These are phyloP conservation scores for Polymixis flavicincta DNA, from an alignment of 2,888 invertebrate genomes.

Conservation along the genomic window DNA sequence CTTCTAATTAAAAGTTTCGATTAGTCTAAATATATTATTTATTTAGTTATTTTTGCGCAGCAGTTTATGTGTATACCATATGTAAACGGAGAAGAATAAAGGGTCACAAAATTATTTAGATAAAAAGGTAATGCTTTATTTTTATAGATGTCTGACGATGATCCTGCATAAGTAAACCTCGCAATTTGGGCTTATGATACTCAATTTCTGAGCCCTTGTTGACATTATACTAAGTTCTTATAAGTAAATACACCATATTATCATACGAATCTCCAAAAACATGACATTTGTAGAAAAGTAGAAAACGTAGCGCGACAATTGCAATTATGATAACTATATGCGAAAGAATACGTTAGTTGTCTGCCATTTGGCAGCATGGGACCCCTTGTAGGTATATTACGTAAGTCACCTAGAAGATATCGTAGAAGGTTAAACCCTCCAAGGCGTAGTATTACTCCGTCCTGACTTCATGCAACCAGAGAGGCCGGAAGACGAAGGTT, in stretches of 20 bases:
- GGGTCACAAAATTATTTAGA: too few relatives aligned
- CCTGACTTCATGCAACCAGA: slow-evolving; percentile 20
- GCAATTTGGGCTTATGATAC: background rate
- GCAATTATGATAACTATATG: background rate
- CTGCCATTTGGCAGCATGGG: background rate
- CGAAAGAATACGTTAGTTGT: background rate
- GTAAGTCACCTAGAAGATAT: background rate
- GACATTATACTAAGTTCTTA: too few relatives aligned
- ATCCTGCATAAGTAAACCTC: background rate
- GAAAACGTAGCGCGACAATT: background rate
- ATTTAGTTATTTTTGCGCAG: background rate
- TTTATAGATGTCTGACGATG: background rate
- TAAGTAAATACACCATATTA: background rate
- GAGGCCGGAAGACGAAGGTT: slow-evolving; percentile 24
- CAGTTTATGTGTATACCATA: too few relatives aligned
- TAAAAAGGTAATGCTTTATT: background rate
- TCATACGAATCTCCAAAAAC: background rate
- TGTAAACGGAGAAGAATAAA: too few relatives aligned
- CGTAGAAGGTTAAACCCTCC: slow-evolving; percentile 3
- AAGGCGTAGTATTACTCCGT: slow-evolving; percentile 3
- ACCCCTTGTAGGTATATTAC: background rate
- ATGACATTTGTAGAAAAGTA: background rate
- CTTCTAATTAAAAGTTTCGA: background rate
- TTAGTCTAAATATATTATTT: background rate
- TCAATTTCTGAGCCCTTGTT: background rate